Evolutionary conservation across 2,888 invertebrate species (phyloP), one percentile per base, ranked within the genome.

Genomic region (Tridacna gigas): DNA sequence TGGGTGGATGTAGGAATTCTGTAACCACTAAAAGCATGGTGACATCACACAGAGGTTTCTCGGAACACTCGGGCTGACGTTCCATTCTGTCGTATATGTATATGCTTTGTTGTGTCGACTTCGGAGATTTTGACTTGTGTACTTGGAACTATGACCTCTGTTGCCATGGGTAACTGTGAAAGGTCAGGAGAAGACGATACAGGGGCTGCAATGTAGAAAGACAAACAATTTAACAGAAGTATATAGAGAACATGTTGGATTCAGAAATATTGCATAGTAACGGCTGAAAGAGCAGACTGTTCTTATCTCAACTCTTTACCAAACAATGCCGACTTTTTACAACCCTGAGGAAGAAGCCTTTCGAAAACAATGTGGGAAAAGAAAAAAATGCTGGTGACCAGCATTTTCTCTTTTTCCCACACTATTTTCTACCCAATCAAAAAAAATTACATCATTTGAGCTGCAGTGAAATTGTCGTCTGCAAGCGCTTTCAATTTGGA

Each of bases 21-120:
- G 15, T 20, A 26, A 51, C 71, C 51, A 47, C 71, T 25, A 51
- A n/a, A n/a, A 47, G 3, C 18, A 67, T 45, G n/a, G n/a, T 37
- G 26, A n/a, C 71, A 74, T 92, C 92, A 95, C 81, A 95, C 95
- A 13, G 95, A 94, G 0, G 95, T 95, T 89, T 95, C 95, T 51
- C 94, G 89, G 89, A 95, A 95, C 56, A 95, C 94, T 28, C 94
- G 90, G 13, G 94, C 94, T 2, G 94, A 94, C 15, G 93, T 93
- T 28, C 95, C 95, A 78, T 95, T 94, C 86, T 95, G 94, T 74
- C 94, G 92, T 79, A 95, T 95, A 88, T 95, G 95, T 86, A 95
- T 95, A 89, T 94, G 95, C 80, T 94, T 93, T 13, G 95, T 95
- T 74, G 94, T 90, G 92, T 95, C 92, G 80, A 93, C 93, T 84